Evolutionary conservation across 2,888 invertebrate genomes (phyloP), one percentile per base, ranked within the genome.

Genomic region (Amphipyra berbera): DNA sequence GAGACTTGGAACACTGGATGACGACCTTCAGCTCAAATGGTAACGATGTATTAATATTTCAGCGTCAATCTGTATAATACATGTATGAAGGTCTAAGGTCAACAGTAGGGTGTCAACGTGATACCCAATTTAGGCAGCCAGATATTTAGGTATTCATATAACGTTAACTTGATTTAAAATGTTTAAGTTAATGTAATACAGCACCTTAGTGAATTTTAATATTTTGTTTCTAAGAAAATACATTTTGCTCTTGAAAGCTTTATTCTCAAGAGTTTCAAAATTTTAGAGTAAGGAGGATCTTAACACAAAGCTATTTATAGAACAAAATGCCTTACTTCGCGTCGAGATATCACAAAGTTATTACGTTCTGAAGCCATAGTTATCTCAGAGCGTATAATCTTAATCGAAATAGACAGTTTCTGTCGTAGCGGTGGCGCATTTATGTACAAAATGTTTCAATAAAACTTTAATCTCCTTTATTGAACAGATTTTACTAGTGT

Each of bases 11-110:
- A 27, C 54, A 33, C 53, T 61, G 63, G 61, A 46, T 69, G 68
- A 46, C 54, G 50, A 48, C 35, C 63, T 38, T 6, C 6, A 5
- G 42, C 35, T 47, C 37, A 42, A 58, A 55, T 61, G 71, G 53
- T 70, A 76, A 78, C 62, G 52, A 55, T 37, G 67, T 68, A 68
- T 77, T 80, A 73, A 77, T 77, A 77, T 70, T 70, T 62, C 65
- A 65, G 46, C 33, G 48, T 48, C 57, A 27, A 63, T 70, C 66
- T 61, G 42, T 15, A 30, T 44, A 37, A 47, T 27, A 63, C 44
- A 54, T 12, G 38, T 46, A 14, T n/a, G 55, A 50, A 56, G 55
- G 53, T 60, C 56, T 27, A 35, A 66, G 49, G 77, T 72, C 71
- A 59, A 35, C 6, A 1, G 30, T 30, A 1, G 30, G 53, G 63